A percentile compares a stretch with the other conserved stretches of the same genome.
Evolutionary conservation across 2,888 invertebrate genomes (phyloP).

Genomic region (Adelognathus sp.): DNA sequence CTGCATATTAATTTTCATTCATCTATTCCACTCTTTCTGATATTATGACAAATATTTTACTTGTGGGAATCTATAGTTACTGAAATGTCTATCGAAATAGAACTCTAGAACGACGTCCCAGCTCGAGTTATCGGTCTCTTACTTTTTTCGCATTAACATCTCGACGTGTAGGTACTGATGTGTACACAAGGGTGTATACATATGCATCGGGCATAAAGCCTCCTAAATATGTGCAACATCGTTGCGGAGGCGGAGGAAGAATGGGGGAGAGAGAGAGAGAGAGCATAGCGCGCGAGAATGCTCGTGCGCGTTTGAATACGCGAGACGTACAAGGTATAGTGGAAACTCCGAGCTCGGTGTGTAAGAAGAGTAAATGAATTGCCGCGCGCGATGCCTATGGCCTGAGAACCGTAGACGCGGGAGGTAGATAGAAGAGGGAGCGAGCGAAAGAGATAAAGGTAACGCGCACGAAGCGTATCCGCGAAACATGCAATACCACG

Average conservation of each 20-base stretch:
- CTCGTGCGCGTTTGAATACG: slow-evolving; percentile 39
- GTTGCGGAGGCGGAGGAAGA: slow-evolving; percentile 25
- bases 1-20: no score
- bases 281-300: slow-evolving; percentile 34
- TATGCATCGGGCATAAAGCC: slow-evolving; percentile 33
- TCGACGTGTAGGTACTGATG: not conserved
- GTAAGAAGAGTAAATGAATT: slow-evolving; percentile 68
- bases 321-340: slow-evolving; percentile 29
- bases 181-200: slow-evolving; percentile 34
- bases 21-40: not conserved
- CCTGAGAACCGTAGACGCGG: slow-evolving; percentile 22
- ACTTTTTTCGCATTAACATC: not conserved
- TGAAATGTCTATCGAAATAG: not conserved
- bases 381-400: slow-evolving; percentile 57
- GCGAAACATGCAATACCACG: slow-evolving; percentile 72
- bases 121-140: not conserved
- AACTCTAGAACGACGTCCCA: not conserved
- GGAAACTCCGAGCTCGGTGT: slow-evolving; percentile 46
- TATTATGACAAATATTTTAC: not conserved
- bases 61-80: not conserved
- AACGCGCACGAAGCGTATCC: slow-evolving; percentile 72
- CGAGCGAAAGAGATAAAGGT: slow-evolving; percentile 59
- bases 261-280: not conserved
- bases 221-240: slow-evolving; percentile 45
- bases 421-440: slow-evolving; percentile 21